These are phyloP conservation scores for Parnassius mnemosyne DNA, from an alignment of 2,888 invertebrate species.

Conservation along the genomic window DNA sequence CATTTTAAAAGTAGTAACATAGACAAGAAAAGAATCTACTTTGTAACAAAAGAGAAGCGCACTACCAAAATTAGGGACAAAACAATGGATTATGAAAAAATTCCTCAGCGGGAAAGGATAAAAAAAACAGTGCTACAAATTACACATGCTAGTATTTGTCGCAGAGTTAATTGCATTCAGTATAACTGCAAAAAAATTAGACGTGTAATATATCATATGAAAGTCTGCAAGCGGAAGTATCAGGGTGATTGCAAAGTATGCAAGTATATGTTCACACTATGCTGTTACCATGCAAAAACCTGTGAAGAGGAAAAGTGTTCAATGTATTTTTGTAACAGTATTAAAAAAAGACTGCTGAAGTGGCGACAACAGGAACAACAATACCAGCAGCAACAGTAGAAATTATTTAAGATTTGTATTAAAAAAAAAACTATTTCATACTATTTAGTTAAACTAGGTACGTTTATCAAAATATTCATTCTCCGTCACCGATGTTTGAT, in stretches of 20 bases:
- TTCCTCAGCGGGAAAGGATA: constrained; percentile 4
- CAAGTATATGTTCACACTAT: constrained; percentile 95
- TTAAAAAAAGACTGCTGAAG: constrained; percentile 11
- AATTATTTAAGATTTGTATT: not conserved
- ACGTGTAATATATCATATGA: constrained; percentile 93
- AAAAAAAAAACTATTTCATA: too few relatives aligned
- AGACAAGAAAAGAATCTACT: too few relatives aligned
- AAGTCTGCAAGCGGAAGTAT: constrained; percentile 91
- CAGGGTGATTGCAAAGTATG: constrained; percentile 96
- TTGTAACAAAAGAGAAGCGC: not conserved
- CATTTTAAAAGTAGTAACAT: too few relatives aligned
- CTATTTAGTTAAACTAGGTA: too few relatives aligned
- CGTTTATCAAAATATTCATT: too few relatives aligned
- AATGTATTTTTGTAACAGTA: constrained; percentile 6
- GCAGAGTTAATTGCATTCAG: constrained; percentile 90
- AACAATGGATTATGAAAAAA: constrained; percentile 12
- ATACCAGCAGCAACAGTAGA: constrained; percentile 2
- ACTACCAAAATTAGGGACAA: constrained; percentile 17
- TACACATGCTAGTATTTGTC: constrained; percentile 82
- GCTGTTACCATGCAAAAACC: constrained; percentile 94
- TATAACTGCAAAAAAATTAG: constrained; percentile 86
- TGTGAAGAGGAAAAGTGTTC: constrained; percentile 13
- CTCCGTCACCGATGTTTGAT: too few relatives aligned
- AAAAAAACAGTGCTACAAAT: constrained; percentile 84
- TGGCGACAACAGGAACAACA: constrained; percentile 5